Evolutionary conservation across 2,888 invertebrate species (phyloP).

Genomic region (Sphecodes monilicornis): DNA sequence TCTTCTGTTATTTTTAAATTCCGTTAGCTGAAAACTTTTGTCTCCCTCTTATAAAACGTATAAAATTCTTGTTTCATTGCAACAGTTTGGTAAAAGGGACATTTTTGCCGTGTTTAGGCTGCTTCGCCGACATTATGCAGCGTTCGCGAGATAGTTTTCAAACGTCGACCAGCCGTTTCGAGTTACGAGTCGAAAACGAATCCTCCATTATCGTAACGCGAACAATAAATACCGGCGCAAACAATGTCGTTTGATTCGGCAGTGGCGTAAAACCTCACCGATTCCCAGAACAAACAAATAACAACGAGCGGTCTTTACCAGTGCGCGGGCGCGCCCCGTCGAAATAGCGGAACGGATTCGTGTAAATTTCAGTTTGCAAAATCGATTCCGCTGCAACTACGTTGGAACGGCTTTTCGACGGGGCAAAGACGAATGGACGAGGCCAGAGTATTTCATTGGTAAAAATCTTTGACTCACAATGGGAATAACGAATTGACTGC

Average conservation of each 20-base stretch:
- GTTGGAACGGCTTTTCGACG: background rate
- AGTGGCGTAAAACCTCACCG: conserved; percentile 13
- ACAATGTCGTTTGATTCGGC: conserved; percentile 33
- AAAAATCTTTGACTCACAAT: no score
- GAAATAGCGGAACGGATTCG: conserved; percentile 2
- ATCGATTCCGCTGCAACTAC: background rate
- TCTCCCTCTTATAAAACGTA: no score
- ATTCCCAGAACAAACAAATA: conserved; percentile 19
- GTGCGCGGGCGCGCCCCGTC: background rate
- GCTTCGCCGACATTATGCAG: no score
- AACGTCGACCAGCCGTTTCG: background rate
- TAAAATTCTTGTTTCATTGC: background rate
- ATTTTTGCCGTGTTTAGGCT: no score
- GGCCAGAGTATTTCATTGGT: background rate
- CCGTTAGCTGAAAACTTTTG: no score
- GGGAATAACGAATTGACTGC: no score
- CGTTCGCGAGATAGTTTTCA: background rate
- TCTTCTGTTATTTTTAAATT: no score
- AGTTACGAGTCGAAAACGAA: background rate
- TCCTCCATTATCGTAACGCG: conserved; percentile 3
- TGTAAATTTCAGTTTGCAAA: conserved; percentile 8
- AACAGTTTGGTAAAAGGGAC: background rate
- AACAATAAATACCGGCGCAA: conserved; percentile 12
- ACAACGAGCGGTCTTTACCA: background rate
- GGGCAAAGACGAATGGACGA: background rate